Conservation (phyloP, 2,888 invertebrate genomes). For the Callimorpha dominula region DNA sequence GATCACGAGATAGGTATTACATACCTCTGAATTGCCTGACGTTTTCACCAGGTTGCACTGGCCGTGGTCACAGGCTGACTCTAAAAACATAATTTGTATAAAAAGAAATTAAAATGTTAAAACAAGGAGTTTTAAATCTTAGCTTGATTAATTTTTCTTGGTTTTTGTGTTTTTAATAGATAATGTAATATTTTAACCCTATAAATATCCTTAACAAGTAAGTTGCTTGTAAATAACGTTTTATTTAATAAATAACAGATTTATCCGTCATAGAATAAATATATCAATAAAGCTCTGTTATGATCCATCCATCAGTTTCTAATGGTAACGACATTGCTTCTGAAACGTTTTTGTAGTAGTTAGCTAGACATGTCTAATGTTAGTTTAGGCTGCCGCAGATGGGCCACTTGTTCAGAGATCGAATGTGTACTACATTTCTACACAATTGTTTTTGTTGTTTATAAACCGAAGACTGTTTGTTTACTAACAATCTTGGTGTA, state of each 20-base stretch:
- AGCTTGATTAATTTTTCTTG: not conserved
- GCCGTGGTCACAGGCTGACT: too few relatives aligned
- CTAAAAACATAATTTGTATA: not conserved
- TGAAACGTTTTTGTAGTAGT: conserved; percentile 9
- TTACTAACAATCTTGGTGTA: not conserved
- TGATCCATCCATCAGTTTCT: not conserved
- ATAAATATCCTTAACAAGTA: too few relatives aligned
- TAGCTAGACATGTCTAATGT: not conserved
- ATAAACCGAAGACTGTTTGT: not conserved
- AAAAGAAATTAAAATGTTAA: not conserved
- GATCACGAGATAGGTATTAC: too few relatives aligned
- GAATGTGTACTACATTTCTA: not conserved
- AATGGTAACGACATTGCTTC: not conserved
- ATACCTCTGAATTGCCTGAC: too few relatives aligned
- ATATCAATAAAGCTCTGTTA: not conserved
- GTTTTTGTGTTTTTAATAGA: too few relatives aligned
- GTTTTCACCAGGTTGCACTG: too few relatives aligned
- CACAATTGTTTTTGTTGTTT: not conserved
- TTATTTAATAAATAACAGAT: too few relatives aligned
- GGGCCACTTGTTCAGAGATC: conserved; percentile 2
- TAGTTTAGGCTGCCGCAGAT: conserved; percentile 4
- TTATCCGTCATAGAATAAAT: not conserved
- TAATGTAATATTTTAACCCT: too few relatives aligned
- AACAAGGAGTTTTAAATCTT: not conserved
- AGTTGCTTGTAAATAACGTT: too few relatives aligned